Evolutionary conservation across 2,888 invertebrate genomes (phyloP).

Genomic region (Itoplectis maculator): DNA sequence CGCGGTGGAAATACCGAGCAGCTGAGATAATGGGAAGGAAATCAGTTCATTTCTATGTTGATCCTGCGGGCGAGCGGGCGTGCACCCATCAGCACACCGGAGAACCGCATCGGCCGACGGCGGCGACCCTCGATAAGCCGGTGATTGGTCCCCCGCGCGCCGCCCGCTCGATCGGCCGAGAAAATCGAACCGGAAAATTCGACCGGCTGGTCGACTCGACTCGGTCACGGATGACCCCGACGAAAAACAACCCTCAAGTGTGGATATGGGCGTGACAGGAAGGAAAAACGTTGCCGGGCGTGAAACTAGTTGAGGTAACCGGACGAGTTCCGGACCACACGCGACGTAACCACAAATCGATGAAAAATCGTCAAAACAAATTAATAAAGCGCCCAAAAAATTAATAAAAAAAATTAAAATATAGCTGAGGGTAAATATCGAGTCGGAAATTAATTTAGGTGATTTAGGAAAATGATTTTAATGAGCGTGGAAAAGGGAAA

Average conservation of each 20-base stretch:
- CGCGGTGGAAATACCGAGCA: slow-evolving; percentile 59
- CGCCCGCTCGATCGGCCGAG: slow-evolving; percentile 65
- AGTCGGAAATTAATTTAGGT: too few relatives aligned
- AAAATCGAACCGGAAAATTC: slow-evolving; percentile 82
- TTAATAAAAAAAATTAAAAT: neutral
- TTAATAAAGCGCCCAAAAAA: neutral
- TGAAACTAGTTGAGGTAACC: slow-evolving; percentile 30
- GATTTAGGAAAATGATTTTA: too few relatives aligned
- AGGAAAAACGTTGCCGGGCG: slow-evolving; percentile 10
- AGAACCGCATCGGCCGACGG: slow-evolving; percentile 45
- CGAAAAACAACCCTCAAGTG: slow-evolving; percentile 41
- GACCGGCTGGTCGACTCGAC: slow-evolving; percentile 64
- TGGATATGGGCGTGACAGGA: slow-evolving; percentile 67
- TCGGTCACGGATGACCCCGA: slow-evolving; percentile 51
- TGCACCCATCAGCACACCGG: slow-evolving; percentile 66
- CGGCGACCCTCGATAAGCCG: slow-evolving; percentile 63
- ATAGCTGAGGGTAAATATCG: too few relatives aligned
- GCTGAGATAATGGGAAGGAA: slow-evolving; percentile 84
- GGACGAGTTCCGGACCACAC: slow-evolving; percentile 43
- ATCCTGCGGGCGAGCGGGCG: slow-evolving; percentile 77
- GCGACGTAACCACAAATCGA: neutral
- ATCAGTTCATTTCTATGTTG: slow-evolving; percentile 85
- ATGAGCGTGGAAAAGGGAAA: too few relatives aligned
- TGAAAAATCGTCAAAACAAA: neutral
- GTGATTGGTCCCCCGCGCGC: slow-evolving; percentile 57